Evolutionary conservation across 2,888 invertebrate genomes (phyloP).

Genomic region (Epinotia brunnichana): DNA sequence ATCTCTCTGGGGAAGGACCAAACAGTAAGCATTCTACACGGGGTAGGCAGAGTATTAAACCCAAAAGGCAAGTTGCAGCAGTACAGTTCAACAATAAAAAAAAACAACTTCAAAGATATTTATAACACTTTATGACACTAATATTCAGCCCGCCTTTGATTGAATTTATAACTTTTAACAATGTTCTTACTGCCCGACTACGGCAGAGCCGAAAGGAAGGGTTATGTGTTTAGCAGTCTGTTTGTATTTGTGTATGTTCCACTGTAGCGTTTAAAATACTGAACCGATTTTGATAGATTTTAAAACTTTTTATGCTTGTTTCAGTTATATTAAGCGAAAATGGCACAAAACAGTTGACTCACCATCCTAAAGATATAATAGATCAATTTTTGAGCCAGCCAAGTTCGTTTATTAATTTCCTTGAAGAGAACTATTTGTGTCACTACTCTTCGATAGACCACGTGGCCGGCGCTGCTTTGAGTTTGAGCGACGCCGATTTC

Average conservation of each 20-base stretch:
- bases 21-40: constrained; percentile 88
- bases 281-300: background rate
- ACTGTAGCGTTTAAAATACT: no score
- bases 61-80: constrained; percentile 85
- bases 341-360: constrained; percentile 77
- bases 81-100: background rate
- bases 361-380: constrained; percentile 86
- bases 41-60: constrained; percentile 89
- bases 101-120: background rate
- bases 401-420: constrained; percentile 86
- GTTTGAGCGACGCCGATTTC: constrained; percentile 88
- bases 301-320: constrained; percentile 43
- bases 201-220: no score
- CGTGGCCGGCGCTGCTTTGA: constrained; percentile 84
- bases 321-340: constrained; percentile 64
- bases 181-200: no score
- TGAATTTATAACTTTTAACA: background rate
- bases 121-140: no score
- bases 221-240: no score
- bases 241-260: no score
- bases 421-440: constrained; percentile 89
- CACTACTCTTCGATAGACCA: constrained; percentile 88
- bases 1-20: constrained; percentile 86
- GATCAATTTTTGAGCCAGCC: constrained; percentile 88
- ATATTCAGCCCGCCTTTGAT: background rate